Conservation (phyloP, 2,888 invertebrate species). For the Dicyrtomina minuta region DNA sequence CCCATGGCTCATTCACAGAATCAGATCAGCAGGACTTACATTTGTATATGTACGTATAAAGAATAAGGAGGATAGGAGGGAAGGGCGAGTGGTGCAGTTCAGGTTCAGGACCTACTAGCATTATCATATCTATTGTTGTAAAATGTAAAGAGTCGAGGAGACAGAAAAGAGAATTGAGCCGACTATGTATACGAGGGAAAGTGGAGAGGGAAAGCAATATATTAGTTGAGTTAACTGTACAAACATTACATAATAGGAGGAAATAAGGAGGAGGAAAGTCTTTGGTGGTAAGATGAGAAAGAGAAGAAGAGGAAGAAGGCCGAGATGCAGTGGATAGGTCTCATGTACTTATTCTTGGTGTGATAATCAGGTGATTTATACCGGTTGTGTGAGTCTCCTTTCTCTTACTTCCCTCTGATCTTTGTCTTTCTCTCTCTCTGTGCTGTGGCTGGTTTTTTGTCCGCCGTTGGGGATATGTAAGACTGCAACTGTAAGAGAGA, state of each 20-base stretch:
- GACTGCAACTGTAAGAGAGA: constrained; percentile 3
- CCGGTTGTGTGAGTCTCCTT: constrained; percentile 31
- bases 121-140: no score
- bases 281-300: constrained; percentile 4
- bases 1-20: no score
- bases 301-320: constrained; percentile 24
- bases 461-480: constrained; percentile 41
- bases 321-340: constrained; percentile 39
- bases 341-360: constrained; percentile 46
- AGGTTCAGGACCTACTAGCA: no score
- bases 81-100: no score
- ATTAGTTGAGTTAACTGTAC: constrained; percentile 29
- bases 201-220: constrained; percentile 14
- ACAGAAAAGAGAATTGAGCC: no score
- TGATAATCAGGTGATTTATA: constrained; percentile 49
- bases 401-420: constrained; percentile 33
- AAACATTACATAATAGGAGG: constrained; percentile 23
- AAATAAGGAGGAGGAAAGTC: constrained; percentile 15
- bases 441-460: constrained; percentile 36
- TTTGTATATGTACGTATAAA: no score
- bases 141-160: no score
- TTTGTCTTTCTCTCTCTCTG: constrained; percentile 37
- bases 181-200: neutral
- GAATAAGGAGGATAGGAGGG: no score
- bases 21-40: no score